Percentiles rank a stretch among this genome's conserved stretches.
Evolutionary conservation across 1,140 invertebrate species (phyloP).

Genomic region (Drosophila sp.): DNA sequence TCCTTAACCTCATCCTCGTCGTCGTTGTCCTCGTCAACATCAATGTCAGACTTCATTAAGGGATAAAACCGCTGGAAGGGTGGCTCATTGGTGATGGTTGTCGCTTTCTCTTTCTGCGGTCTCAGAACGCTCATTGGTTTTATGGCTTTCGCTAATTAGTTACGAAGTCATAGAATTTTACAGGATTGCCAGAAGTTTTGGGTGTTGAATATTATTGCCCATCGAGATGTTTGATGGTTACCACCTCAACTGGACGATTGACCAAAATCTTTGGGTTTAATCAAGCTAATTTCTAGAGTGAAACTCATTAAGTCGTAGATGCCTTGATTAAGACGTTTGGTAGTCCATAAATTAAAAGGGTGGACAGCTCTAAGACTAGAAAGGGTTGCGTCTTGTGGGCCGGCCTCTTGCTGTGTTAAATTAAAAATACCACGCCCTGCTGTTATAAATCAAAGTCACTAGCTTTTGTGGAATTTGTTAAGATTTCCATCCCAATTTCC

Average conservation of each 20-base stretch:
- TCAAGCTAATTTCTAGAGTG: neutral
- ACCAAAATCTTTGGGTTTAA: constrained; percentile 14
- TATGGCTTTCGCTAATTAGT: constrained; percentile 82
- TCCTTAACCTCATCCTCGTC: constrained; percentile 16
- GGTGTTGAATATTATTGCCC: neutral
- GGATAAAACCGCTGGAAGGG: constrained; percentile 27
- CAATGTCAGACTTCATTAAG: constrained; percentile 77
- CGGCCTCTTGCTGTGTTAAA: constrained; percentile 45
- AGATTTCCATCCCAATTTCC: constrained; percentile 33
- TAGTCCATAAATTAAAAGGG: constrained; percentile 62
- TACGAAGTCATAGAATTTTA: constrained; percentile 82
- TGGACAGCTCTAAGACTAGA: constrained; percentile 22
- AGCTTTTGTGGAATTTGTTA: constrained; percentile 75
- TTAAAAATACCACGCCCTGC: constrained; percentile 74
- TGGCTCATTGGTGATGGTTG: constrained; percentile 30
- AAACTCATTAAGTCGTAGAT: constrained; percentile 27
- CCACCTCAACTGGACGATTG: constrained; percentile 28
- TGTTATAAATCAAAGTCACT: constrained; percentile 78
- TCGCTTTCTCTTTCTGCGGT: constrained; percentile 35
- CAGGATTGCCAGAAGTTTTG: constrained; percentile 36
- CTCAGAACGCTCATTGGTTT: constrained; percentile 71
- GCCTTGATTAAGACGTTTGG: constrained; percentile 53
- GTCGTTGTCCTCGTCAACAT: constrained; percentile 44
- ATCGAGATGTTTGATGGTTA: neutral
- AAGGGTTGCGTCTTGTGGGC: constrained; percentile 34